phyloP scores from a whole-genome alignment of 1,140 invertebrate species.

The Aphaenogaster rudis region DNA sequence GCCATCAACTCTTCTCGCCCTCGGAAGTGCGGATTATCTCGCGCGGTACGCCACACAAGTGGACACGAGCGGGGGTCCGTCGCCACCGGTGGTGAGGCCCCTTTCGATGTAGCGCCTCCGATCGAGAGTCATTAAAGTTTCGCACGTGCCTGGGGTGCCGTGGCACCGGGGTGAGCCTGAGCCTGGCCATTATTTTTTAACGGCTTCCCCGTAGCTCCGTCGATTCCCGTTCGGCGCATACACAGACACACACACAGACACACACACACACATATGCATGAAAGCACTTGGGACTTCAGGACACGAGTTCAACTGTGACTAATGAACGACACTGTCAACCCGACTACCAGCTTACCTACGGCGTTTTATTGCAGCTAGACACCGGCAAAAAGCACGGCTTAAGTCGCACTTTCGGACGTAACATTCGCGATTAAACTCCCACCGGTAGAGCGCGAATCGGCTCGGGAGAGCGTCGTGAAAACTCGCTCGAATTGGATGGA shows the following conservation, averaged over 20 bases:
- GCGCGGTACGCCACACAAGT: slow-evolving; percentile 66
- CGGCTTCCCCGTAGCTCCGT: slow-evolving; percentile 32
- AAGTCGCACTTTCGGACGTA: slow-evolving; percentile 12
- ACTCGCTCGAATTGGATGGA: neutral
- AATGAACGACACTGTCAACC: slow-evolving; percentile 74
- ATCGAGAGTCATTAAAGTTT: slow-evolving; percentile 78
- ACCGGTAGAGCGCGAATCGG: neutral
- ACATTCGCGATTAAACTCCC: slow-evolving; percentile 34
- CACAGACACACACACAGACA: neutral
- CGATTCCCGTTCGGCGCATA: neutral
- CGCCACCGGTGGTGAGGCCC: slow-evolving; percentile 3
- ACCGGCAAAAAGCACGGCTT: slow-evolving; percentile 20
- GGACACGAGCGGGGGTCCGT: slow-evolving; percentile 8
- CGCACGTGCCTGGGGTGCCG: slow-evolving; percentile 73
- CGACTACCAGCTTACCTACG: slow-evolving; percentile 31
- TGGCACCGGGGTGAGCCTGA: slow-evolving; percentile 46
- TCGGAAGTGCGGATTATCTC: slow-evolving; percentile 72
- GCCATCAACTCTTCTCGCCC: slow-evolving; percentile 53
- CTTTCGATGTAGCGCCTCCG: slow-evolving; percentile 44
- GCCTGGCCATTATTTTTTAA: slow-evolving; percentile 79
- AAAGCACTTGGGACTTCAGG: slow-evolving; percentile 44
- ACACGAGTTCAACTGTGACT: slow-evolving; percentile 73
- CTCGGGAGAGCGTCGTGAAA: slow-evolving; percentile 32
- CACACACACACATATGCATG: neutral
- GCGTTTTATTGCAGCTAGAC: slow-evolving; percentile 47